A percentile compares a stretch with the other conserved stretches of the same genome.
phyloP scores from a whole-genome alignment of 2,797 vertebrate genomes.

The Ciconia nigra region DNA sequence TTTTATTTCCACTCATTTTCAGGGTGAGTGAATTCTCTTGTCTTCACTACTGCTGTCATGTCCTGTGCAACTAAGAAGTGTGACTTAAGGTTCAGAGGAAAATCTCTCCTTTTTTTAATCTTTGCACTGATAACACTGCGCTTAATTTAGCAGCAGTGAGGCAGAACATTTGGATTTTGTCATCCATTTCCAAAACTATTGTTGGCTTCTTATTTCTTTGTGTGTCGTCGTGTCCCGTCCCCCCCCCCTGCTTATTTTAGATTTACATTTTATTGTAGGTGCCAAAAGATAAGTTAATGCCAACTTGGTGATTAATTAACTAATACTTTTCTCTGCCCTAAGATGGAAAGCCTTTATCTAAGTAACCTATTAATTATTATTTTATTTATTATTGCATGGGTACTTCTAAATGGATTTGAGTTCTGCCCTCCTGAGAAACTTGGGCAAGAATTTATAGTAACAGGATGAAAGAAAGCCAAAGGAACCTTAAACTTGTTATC shows the following conservation, averaged over 20 bases:
- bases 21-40: slow-evolving; percentile 60
- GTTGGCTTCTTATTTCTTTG: slow-evolving; percentile 44
- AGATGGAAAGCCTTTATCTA: slow-evolving; percentile 51
- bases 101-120: slow-evolving; percentile 43
- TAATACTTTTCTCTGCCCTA: slow-evolving; percentile 29
- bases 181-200: slow-evolving; percentile 61
- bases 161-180: slow-evolving; percentile 67
- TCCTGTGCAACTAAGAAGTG: neutral
- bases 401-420: neutral
- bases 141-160: slow-evolving; percentile 63
- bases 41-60: neutral
- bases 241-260: neutral
- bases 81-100: slow-evolving; percentile 22
- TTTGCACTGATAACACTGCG: slow-evolving; percentile 22
- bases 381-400: slow-evolving; percentile 27
- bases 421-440: slow-evolving; percentile 2
- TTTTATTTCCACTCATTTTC: slow-evolving; percentile 2
- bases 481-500: neutral
- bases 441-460: neutral
- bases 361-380: slow-evolving; percentile 40
- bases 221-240: neutral
- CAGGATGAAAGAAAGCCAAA: neutral
- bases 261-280: slow-evolving; percentile 43
- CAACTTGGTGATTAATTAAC: slow-evolving; percentile 53
- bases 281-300: slow-evolving; percentile 63